Evolutionary conservation across 2,797 vertebrate genomes (phyloP).

Genomic region (Echiichthys vipera): DNA sequence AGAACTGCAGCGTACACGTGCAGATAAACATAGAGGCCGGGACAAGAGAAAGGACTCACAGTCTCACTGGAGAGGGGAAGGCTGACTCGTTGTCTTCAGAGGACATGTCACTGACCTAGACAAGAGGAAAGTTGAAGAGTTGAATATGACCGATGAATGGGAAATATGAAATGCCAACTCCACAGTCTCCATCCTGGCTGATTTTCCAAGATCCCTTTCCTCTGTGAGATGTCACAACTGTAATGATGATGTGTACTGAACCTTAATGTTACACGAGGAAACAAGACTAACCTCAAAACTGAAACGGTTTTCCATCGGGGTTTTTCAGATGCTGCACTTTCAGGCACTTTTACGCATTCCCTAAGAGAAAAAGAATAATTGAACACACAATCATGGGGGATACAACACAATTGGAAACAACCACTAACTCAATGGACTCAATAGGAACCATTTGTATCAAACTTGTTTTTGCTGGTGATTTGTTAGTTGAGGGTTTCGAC

Average conservation of each 20-base stretch:
- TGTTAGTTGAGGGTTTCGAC: background rate
- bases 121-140: conserved; percentile 19
- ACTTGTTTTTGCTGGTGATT: background rate
- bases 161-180: background rate
- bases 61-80: conserved; percentile 73
- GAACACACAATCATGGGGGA: background rate
- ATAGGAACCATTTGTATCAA: background rate
- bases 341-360: conserved; percentile 67
- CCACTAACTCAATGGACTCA: too few relatives aligned
- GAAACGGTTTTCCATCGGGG: conserved; percentile 76
- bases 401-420: background rate
- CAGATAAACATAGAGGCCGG: background rate
- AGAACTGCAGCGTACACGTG: conserved; percentile 5
- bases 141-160: background rate
- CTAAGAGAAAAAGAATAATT: conserved; percentile 38
- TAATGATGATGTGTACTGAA: background rate
- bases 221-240: background rate
- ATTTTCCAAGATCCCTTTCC: background rate
- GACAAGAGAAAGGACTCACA: conserved; percentile 73
- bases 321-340: conserved; percentile 49
- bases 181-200: background rate
- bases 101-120: conserved; percentile 82
- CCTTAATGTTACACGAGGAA: background rate
- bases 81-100: conserved; percentile 77
- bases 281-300: conserved; percentile 73